Percentiles rank a stretch among this genome's conserved stretches.
phyloP scores from a whole-genome alignment of 2,888 invertebrate genomes.

The Eilema griseolum region DNA sequence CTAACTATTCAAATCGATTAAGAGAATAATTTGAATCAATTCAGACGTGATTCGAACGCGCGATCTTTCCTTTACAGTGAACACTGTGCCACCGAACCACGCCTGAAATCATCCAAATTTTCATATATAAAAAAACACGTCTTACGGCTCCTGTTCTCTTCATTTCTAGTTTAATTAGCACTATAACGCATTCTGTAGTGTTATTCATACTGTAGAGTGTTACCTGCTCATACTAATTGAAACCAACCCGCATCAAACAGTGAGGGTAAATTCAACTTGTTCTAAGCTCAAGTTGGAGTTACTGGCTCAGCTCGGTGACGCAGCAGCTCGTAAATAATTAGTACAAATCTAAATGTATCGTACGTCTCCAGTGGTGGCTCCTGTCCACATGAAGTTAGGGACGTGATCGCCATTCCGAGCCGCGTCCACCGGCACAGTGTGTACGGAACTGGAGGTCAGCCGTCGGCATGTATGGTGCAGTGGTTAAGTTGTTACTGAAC shows the following conservation, averaged over 20 bases:
- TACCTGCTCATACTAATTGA: not conserved
- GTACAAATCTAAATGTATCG: not conserved
- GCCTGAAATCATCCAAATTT: too few relatives aligned
- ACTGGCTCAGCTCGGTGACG: not conserved
- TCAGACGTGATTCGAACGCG: too few relatives aligned
- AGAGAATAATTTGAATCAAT: too few relatives aligned
- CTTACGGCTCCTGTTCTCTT: too few relatives aligned
- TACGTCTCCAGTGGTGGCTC: not conserved
- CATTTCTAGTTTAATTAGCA: too few relatives aligned
- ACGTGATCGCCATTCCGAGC: not conserved
- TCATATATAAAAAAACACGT: too few relatives aligned
- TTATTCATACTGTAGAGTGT: too few relatives aligned
- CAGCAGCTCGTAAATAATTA: constrained; percentile 1
- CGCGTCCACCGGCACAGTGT: not conserved
- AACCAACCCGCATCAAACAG: not conserved
- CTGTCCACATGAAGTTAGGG: not conserved
- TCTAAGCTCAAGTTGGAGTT: not conserved
- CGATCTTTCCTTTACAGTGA: too few relatives aligned
- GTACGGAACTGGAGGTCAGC: not conserved
- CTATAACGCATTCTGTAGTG: too few relatives aligned
- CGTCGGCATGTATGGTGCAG: not conserved
- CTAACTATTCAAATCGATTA: too few relatives aligned
- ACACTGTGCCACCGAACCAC: too few relatives aligned
- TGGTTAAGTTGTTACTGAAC: not conserved
- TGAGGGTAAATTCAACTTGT: not conserved